Conservation (phyloP, 92 coral and sea anemone species). For the Bergia sp. region DNA sequence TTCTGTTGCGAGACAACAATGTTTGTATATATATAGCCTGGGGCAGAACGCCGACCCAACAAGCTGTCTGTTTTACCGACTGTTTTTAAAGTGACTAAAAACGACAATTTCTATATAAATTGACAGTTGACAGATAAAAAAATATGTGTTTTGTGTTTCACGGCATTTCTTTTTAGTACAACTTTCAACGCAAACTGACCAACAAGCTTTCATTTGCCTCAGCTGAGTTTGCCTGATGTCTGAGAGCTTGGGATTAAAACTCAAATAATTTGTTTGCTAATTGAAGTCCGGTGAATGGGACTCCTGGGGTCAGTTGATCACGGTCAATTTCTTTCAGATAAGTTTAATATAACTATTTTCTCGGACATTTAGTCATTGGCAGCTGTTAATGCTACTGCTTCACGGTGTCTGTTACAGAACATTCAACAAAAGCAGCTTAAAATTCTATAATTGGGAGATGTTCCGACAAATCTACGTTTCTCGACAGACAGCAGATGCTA, state of each 20-base stretch:
- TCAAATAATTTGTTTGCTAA: too few species aligned
- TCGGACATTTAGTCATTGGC: neutral
- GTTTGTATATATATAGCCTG: neutral
- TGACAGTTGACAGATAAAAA: neutral
- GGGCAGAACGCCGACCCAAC: neutral
- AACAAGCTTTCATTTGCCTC: neutral
- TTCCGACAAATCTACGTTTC: neutral
- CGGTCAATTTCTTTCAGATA: neutral
- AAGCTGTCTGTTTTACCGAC: neutral
- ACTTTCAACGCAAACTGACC: neutral
- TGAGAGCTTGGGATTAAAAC: neutral
- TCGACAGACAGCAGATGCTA: constrained; percentile 8
- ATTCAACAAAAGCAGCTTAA: neutral
- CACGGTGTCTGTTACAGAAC: constrained; percentile 3
- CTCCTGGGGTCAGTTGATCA: neutral
- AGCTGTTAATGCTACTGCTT: neutral
- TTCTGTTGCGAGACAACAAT: neutral
- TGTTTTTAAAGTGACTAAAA: neutral
- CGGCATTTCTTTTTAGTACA: neutral
- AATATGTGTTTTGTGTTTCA: neutral
- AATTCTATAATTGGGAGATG: neutral
- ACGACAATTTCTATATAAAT: neutral
- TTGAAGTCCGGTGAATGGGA: neutral
- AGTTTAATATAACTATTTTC: neutral
- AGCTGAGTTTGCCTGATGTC: neutral